Evolutionary conservation across 1,140 invertebrate species (phyloP).

Genomic region (Ganaspis sp.): DNA sequence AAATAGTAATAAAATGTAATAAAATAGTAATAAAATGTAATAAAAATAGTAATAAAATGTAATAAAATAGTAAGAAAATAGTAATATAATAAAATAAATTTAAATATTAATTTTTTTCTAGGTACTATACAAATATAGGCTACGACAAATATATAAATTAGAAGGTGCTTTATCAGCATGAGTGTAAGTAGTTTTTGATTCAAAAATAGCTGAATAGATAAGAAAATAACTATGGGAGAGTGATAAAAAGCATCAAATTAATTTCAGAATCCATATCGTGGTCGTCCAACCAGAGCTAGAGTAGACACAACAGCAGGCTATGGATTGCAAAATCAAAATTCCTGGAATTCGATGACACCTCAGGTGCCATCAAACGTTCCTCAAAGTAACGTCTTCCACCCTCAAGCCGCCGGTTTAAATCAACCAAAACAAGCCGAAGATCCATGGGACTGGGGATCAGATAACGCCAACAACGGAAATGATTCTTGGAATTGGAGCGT

Average conservation of each 20-base stretch:
- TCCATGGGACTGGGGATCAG: conserved; percentile 68
- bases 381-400: conserved; percentile 48
- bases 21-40: too few relatives aligned
- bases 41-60: too few relatives aligned
- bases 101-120: conserved; percentile 55
- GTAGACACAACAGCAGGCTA: conserved; percentile 62
- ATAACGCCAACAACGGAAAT: conserved; percentile 65
- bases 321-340: conserved; percentile 67
- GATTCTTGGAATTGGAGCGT: conserved; percentile 74
- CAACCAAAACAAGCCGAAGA: conserved; percentile 63
- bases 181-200: conserved; percentile 63
- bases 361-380: conserved; percentile 47
- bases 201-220: conserved; percentile 3
- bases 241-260: too few relatives aligned
- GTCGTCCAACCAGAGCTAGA: conserved; percentile 61
- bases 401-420: conserved; percentile 50
- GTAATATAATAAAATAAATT: too few relatives aligned
- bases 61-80: too few relatives aligned
- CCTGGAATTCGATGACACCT: conserved; percentile 60
- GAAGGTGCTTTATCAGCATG: conserved; percentile 56
- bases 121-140: conserved; percentile 62
- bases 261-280: conserved; percentile 72
- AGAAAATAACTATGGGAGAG: neutral
- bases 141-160: conserved; percentile 47
- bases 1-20: too few relatives aligned